Evolutionary conservation across 2,797 vertebrate genomes (phyloP).

Genomic region (Balearica regulorum): DNA sequence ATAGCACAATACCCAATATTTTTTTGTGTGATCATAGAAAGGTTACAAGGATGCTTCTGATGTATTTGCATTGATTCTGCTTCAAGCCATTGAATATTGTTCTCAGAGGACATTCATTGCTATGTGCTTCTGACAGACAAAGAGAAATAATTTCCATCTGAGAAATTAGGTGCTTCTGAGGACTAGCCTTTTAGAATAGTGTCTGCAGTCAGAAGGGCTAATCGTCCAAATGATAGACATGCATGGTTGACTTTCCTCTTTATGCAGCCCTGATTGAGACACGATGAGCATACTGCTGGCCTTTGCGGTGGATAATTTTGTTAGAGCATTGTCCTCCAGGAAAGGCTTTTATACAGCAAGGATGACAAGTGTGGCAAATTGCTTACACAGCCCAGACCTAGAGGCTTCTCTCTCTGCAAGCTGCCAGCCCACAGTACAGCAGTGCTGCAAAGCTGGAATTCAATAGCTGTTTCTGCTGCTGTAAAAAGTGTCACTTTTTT

Average conservation of each 20-base stretch:
- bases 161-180: constrained; percentile 49
- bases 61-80: not conserved
- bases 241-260: constrained; percentile 58
- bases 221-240: constrained; percentile 59
- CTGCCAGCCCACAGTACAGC: not conserved
- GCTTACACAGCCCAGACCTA: constrained; percentile 32
- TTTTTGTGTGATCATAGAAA: not conserved
- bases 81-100: not conserved
- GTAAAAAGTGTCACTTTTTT: not conserved
- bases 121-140: constrained; percentile 35
- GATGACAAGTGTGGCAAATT: constrained; percentile 66
- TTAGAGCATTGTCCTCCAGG: constrained; percentile 54
- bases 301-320: constrained; percentile 59
- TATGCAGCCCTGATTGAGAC: constrained; percentile 56
- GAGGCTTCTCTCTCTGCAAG: constrained; percentile 19
- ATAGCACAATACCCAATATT: not conserved
- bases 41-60: not conserved
- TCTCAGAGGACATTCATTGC: not conserved
- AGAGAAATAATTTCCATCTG: constrained; percentile 53
- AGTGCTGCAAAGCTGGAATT: not conserved
- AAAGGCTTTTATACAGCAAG: constrained; percentile 57
- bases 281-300: constrained; percentile 45
- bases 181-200: constrained; percentile 30
- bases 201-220: constrained; percentile 50
- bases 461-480: not conserved